Evolutionary conservation across 2,888 invertebrate genomes (phyloP), one percentile per base, ranked within the genome.

Genomic region (Copidosoma aretas): DNA sequence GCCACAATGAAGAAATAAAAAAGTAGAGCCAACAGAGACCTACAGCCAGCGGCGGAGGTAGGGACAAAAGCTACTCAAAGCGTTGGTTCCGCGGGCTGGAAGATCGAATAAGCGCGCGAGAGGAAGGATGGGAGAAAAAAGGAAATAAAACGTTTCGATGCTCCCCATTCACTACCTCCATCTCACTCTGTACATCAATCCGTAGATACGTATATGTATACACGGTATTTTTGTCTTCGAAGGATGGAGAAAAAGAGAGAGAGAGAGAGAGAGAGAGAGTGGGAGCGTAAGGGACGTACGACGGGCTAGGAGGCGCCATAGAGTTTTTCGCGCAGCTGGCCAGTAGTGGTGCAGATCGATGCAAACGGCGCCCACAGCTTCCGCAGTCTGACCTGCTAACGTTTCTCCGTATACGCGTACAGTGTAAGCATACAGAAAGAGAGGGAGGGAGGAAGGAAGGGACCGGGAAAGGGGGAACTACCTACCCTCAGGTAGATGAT

Each of bases 311-410:
- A 5, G 32, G 4, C 32, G 32, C 32, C 32, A 32, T n/a, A n/a
- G n/a, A n/a, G n/a, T n/a, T n/a, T n/a, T n/a, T n/a, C n/a, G 32
- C 32, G 8, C 32, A 8, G 32, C 8, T 32, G 32, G 32, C 32
- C 32, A 32, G 32, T 32, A 32, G 4, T 32, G 4, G 4, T 59
- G 71, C 79, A 80, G 80, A 82, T 82, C 82, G 82, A 82, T 82
- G 79, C 76, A 77, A 81, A 81, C 82, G 81, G 79, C 79, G 77
- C 79, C 77, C 78, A 80, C 82, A 81, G 78, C 77, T 75, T 80
- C 79, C 77, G 79, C 80, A 79, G 81, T 80, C 80, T 78, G 73
- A n/a, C n/a, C n/a, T n/a, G n/a, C n/a, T n/a, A n/a, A n/a, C n/a
- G 73, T 74, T 67, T 70, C 71, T 32, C 73, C 73, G 70, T 72